A percentile compares a stretch with the other conserved stretches of the same genome.
phyloP scores from a whole-genome alignment of 2,888 invertebrate genomes.

The Dryococelus australis region DNA sequence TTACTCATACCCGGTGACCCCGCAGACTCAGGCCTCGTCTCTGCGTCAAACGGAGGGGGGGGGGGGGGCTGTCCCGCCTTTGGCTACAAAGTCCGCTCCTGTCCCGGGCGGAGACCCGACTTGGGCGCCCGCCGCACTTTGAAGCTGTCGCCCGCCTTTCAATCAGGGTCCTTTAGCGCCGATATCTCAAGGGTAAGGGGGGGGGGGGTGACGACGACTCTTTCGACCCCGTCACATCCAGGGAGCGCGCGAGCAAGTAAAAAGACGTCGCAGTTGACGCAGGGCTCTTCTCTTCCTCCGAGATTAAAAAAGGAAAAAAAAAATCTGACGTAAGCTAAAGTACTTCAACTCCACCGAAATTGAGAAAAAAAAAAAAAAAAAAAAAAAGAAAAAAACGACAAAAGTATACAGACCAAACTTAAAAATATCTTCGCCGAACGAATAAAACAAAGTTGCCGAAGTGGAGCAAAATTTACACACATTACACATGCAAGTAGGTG shows the following conservation, averaged over 20 bases:
- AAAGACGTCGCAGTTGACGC: neutral
- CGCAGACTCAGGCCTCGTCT: neutral
- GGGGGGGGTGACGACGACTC: neutral
- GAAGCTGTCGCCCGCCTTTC: neutral
- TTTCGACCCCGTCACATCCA: neutral
- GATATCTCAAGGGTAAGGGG: neutral
- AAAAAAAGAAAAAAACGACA: neutral
- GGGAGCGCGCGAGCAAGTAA: neutral
- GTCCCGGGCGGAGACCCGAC: neutral
- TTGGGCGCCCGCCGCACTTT: neutral
- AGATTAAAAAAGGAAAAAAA: neutral
- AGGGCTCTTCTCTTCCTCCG: neutral
- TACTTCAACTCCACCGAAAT: neutral
- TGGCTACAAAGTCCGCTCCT: neutral
- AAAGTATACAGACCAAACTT: neutral
- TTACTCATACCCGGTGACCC: neutral
- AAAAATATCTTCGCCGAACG: neutral
- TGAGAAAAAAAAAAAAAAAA: neutral
- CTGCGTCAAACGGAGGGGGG: too few species aligned
- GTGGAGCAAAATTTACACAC: too few species aligned
- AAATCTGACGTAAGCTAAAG: neutral
- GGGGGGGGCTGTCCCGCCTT: neutral
- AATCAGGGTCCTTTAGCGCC: slow-evolving; percentile 8
- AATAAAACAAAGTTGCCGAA: too few species aligned
- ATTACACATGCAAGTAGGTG: too few species aligned